Percentiles rank a stretch among this genome's conserved stretches.
These are phyloP conservation scores for Sminthurides aquaticus DNA, from an alignment of 2,888 invertebrate genomes.

Conservation along the genomic window DNA sequence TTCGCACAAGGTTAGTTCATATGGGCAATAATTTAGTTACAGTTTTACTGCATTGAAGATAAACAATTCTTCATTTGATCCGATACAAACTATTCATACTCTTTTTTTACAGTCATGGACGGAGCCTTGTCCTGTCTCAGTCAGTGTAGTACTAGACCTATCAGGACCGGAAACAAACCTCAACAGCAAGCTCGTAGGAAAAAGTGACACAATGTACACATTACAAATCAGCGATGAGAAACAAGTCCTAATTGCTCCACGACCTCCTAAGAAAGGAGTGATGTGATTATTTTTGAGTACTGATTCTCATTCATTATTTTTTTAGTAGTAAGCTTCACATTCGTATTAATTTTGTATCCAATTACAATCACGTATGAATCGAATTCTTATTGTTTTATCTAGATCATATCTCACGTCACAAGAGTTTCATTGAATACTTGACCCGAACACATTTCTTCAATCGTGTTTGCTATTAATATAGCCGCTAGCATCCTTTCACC, in stretches of 20 bases:
- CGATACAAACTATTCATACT: not conserved
- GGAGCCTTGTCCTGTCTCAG: constrained; percentile 80
- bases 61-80: no score
- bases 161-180: constrained; percentile 39
- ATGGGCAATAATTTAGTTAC: no score
- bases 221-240: constrained; percentile 79
- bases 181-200: constrained; percentile 41
- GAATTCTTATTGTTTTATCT: no score
- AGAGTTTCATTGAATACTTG: no score
- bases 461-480: no score
- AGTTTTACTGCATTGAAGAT: no score
- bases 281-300: not conserved
- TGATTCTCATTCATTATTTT: not conserved
- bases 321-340: not conserved
- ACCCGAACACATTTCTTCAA: no score
- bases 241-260: constrained; percentile 77
- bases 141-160: constrained; percentile 72
- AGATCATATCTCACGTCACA: no score
- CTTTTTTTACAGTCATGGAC: constrained; percentile 57
- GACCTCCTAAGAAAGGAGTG: constrained; percentile 75
- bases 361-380: no score
- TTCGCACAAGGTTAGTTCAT: constrained; percentile 65
- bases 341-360: no score
- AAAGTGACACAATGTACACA: constrained; percentile 53
- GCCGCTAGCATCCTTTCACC: no score